phyloP scores from a whole-genome alignment of 1,140 invertebrate species.

The Carcinoscorpius rotundicauda region DNA sequence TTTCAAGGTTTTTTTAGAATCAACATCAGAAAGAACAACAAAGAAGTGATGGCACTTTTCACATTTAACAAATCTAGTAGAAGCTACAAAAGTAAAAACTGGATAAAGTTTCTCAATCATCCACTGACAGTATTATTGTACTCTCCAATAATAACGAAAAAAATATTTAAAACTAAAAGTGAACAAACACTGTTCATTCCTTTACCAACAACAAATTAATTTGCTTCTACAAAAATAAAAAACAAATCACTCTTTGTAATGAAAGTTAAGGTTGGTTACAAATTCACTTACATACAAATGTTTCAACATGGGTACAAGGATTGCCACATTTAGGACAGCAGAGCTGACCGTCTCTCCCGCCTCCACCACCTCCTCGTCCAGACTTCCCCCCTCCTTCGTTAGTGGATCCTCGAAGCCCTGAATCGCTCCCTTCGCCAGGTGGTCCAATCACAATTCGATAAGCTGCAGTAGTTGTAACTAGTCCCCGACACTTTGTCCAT shows the following conservation, averaged over 20 bases:
- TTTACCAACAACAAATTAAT: too few species aligned
- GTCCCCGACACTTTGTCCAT: neutral
- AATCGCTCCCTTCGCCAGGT: neutral
- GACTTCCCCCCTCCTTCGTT: neutral
- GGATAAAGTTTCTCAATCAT: too few species aligned
- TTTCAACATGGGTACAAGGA: slow-evolving; percentile 90
- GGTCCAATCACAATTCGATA: slow-evolving; percentile 1
- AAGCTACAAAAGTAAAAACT: slow-evolving; percentile 40
- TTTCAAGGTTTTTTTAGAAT: slow-evolving; percentile 62
- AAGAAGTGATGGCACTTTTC: slow-evolving; percentile 97
- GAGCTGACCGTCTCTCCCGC: slow-evolving; percentile 42
- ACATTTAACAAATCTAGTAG: slow-evolving; percentile 91
- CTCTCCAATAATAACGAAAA: too few species aligned
- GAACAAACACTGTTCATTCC: too few species aligned
- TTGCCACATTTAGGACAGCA: slow-evolving; percentile 90
- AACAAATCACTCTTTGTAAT: too few species aligned
- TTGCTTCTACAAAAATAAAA: too few species aligned
- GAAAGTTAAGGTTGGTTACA: neutral
- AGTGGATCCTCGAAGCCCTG: neutral
- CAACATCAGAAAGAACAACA: slow-evolving; percentile 85
- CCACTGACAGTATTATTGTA: too few species aligned
- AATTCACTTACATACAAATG: slow-evolving; percentile 70
- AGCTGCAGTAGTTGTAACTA: slow-evolving; percentile 1
- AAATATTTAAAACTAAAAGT: too few species aligned
- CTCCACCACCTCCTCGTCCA: slow-evolving; percentile 14